These are phyloP conservation scores for Plestiodon gilberti DNA, from an alignment of 2,113 vertebrate species.

Conservation along the genomic window DNA sequence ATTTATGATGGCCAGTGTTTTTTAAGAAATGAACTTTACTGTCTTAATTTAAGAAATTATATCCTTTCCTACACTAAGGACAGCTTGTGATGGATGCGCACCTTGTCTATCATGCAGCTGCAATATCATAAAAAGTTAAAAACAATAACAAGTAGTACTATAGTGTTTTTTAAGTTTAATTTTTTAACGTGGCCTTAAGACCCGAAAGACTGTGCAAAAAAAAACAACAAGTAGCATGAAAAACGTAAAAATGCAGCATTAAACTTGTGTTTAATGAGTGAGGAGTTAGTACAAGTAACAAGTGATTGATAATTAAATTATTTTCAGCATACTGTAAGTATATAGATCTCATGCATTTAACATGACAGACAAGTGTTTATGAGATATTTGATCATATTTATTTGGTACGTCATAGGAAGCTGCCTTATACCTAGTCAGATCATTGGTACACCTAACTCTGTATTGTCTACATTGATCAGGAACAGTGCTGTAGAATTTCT, in stretches of 20 bases:
- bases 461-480: no score
- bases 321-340: background rate
- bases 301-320: background rate
- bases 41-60: no score
- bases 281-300: background rate
- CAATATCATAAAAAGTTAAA: background rate
- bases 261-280: slow-evolving; percentile 1
- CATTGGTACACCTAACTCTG: no score
- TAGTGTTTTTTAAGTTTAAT: no score
- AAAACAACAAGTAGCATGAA: background rate
- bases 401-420: background rate
- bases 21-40: background rate
- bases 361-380: rapidly evolving
- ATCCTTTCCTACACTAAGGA: no score
- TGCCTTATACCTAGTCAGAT: no score
- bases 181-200: no score
- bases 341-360: background rate
- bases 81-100: no score
- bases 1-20: background rate
- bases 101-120: no score
- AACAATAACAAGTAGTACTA: no score
- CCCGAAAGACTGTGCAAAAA: no score
- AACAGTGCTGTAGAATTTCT: no score
- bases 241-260: background rate
- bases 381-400: background rate